Percentiles rank a stretch among this genome's conserved stretches.
Conservation (phyloP, 2,113 vertebrate species). For the Nestor notabilis region DNA sequence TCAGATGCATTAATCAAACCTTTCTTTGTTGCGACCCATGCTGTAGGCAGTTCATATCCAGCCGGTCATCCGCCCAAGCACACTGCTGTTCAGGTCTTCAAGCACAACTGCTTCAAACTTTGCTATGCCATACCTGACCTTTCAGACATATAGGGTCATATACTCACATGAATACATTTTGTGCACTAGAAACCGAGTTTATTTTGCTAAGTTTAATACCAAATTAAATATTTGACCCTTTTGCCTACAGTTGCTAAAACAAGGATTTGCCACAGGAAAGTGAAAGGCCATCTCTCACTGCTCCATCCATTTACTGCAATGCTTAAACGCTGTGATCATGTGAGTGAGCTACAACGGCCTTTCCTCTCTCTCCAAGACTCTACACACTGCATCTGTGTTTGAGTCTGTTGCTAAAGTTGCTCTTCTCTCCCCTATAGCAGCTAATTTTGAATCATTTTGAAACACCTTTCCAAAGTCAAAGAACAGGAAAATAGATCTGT, state of each 20-base stretch:
- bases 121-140: neutral
- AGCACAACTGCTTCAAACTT: neutral
- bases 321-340: neutral
- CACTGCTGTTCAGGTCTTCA: neutral
- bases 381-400: neutral
- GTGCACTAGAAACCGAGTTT: neutral
- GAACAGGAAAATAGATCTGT: neutral
- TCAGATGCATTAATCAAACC: neutral
- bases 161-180: neutral
- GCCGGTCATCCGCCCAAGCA: neutral
- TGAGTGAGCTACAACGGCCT: neutral
- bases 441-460: neutral
- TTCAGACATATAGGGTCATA: neutral
- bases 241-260: slow-evolving; percentile 27
- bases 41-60: neutral
- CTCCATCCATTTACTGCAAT: neutral
- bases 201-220: slow-evolving; percentile 15
- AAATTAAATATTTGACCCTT: slow-evolving; percentile 38
- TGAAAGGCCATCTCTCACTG: neutral
- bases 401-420: neutral
- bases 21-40: neutral
- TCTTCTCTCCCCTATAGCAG: neutral
- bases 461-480: neutral
- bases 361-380: neutral
- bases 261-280: neutral